Conservation (phyloP, 2,113 vertebrate genomes). For the Seriola rivoliana region DNA sequence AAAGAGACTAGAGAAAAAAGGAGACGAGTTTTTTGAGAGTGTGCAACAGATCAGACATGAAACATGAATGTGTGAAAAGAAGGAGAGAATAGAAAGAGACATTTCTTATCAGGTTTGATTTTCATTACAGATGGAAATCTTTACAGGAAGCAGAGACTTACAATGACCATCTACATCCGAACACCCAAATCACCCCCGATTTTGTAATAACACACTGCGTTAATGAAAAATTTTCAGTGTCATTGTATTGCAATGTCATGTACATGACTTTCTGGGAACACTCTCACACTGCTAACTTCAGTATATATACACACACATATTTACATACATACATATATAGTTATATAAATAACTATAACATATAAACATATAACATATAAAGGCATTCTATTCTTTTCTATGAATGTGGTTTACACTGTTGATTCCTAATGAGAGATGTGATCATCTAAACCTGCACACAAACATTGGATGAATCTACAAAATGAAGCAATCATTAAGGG, state of each 20-base stretch:
- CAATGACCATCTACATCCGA: not conserved
- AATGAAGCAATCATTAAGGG: not conserved
- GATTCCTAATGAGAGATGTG: not conserved
- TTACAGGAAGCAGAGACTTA: not conserved
- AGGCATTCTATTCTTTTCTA: too few species aligned
- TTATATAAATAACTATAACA: too few species aligned
- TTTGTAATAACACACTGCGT: too few species aligned
- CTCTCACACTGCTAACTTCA: too few species aligned
- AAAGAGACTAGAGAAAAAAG: too few species aligned
- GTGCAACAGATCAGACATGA: too few species aligned
- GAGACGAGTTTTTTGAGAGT: too few species aligned
- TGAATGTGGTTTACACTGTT: not conserved
- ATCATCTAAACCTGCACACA: not conserved
- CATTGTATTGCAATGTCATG: too few species aligned
- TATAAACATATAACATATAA: not conserved
- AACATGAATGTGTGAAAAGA: not conserved
- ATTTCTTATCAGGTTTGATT: not conserved
- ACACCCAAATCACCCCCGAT: not conserved
- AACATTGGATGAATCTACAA: not conserved
- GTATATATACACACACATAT: too few species aligned
- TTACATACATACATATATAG: too few species aligned
- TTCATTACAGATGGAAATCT: not conserved
- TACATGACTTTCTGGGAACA: too few species aligned
- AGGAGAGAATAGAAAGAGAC: not conserved
- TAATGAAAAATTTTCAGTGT: too few species aligned